phyloP scores from a whole-genome alignment of 2,797 vertebrate genomes.

The Crocodylus rhombifer region DNA sequence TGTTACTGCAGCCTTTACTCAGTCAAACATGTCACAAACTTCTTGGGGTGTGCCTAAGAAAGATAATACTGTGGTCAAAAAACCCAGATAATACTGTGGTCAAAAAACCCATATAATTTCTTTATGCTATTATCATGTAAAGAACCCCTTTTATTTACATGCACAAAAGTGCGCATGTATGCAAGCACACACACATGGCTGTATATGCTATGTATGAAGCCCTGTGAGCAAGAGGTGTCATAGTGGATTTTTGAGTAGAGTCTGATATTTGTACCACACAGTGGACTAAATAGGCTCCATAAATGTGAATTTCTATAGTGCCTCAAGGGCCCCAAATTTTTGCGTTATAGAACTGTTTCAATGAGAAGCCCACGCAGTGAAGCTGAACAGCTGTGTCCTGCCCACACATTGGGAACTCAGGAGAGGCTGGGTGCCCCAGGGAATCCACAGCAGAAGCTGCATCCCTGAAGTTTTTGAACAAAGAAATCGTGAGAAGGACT shows the following conservation, averaged over 20 bases:
- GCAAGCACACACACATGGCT: neutral
- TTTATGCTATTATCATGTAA: neutral
- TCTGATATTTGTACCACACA: constrained; percentile 14
- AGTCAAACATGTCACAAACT: neutral
- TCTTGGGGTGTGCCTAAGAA: neutral
- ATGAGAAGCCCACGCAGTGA: constrained; percentile 56
- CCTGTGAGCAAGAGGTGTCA: neutral
- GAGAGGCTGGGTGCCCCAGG: constrained; percentile 60
- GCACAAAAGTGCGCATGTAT: neutral
- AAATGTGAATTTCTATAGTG: constrained; percentile 68
- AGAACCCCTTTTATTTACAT: neutral
- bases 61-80: neutral
- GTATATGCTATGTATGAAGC: neutral
- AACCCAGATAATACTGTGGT: neutral
- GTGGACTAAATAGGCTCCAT: constrained; percentile 58
- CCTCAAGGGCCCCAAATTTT: constrained; percentile 65
- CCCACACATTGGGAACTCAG: constrained; percentile 63
- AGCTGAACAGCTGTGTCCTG: constrained; percentile 73
- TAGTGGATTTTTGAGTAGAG: constrained; percentile 4
- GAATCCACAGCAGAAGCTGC: neutral
- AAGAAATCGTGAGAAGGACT: constrained; percentile 48
- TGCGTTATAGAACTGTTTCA: constrained; percentile 45
- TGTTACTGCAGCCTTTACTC: no score
- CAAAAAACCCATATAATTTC: fast-evolving
- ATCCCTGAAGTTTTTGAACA: constrained; percentile 58